These are phyloP conservation scores for Epicauta chinensis DNA, from an alignment of 1,140 invertebrate species.

Conservation along the genomic window DNA sequence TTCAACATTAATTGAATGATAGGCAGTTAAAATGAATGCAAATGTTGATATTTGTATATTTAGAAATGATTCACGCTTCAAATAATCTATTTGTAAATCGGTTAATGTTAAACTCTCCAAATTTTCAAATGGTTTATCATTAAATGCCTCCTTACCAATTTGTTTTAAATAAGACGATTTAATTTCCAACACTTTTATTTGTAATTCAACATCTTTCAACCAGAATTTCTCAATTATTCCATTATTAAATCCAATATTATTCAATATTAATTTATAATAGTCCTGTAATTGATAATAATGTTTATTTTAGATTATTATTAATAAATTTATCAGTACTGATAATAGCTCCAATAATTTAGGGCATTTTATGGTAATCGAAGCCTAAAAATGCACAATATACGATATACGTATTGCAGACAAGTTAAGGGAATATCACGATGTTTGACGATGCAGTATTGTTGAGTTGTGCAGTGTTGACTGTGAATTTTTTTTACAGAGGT, in stretches of 20 bases:
- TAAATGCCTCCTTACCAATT: conserved; percentile 7
- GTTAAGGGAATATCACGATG: too few relatives aligned
- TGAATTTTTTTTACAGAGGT: too few relatives aligned
- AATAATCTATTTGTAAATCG: not conserved
- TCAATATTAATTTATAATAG: not conserved
- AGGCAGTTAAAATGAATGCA: not conserved
- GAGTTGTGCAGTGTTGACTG: too few relatives aligned
- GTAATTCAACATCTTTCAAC: conserved; percentile 1
- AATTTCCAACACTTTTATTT: conserved; percentile 5
- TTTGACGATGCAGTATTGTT: too few relatives aligned
- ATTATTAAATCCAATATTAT: not conserved
- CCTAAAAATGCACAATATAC: too few relatives aligned
- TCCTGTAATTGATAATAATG: not conserved
- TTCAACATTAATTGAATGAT: not conserved
- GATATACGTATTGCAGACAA: too few relatives aligned
- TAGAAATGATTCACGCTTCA: conserved; percentile 1
- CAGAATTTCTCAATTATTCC: conserved; percentile 3
- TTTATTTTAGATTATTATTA: too few relatives aligned
- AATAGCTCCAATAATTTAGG: too few relatives aligned
- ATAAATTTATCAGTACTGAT: too few relatives aligned
- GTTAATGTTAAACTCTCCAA: conserved; percentile 7
- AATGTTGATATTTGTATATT: not conserved
- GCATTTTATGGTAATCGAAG: too few relatives aligned
- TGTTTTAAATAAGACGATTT: not conserved
- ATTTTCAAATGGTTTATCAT: conserved; percentile 1